Evolutionary conservation across 23 tunicate genomes (phyloP).

Genomic region (Trididemnum clinides): DNA sequence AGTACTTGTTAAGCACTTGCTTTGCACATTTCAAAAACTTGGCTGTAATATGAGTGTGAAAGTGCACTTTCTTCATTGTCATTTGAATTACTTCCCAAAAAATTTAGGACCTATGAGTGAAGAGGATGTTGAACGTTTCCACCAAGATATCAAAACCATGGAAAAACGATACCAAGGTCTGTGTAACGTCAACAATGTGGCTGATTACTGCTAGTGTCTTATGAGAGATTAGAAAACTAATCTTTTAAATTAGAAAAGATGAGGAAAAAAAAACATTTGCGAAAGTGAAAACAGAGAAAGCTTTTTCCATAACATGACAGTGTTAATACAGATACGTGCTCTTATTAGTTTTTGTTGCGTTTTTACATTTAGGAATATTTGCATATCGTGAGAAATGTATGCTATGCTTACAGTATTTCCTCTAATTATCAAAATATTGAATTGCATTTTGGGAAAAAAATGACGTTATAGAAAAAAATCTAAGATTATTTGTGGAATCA

Average conservation of each 20-base stretch:
- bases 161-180: slow-evolving; percentile 15
- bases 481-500: slow-evolving; percentile 9
- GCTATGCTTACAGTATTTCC: neutral
- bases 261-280: no score
- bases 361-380: neutral
- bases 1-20: slow-evolving; percentile 20
- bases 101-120: slow-evolving; percentile 2
- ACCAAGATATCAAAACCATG: slow-evolving; percentile 25
- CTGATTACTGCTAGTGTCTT: slow-evolving; percentile 2
- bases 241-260: no score
- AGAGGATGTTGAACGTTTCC: neutral
- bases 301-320: neutral
- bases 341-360: neutral
- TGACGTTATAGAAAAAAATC: slow-evolving; percentile 10
- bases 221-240: slow-evolving; percentile 11
- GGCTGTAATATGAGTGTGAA: slow-evolving; percentile 8
- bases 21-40: slow-evolving; percentile 21
- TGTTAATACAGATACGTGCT: slow-evolving; percentile 3
- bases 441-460: slow-evolving; percentile 1
- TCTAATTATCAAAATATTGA: slow-evolving; percentile 8
- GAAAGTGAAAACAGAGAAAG: slow-evolving; percentile 3
- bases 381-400: slow-evolving; percentile 2
- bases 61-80: slow-evolving; percentile 16
- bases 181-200: neutral
- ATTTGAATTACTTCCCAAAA: slow-evolving; percentile 1